Evolutionary conservation across 2,113 vertebrate genomes (phyloP), one percentile per base, ranked within the genome.

Genomic region (Nothocercus nigrocapillus): DNA sequence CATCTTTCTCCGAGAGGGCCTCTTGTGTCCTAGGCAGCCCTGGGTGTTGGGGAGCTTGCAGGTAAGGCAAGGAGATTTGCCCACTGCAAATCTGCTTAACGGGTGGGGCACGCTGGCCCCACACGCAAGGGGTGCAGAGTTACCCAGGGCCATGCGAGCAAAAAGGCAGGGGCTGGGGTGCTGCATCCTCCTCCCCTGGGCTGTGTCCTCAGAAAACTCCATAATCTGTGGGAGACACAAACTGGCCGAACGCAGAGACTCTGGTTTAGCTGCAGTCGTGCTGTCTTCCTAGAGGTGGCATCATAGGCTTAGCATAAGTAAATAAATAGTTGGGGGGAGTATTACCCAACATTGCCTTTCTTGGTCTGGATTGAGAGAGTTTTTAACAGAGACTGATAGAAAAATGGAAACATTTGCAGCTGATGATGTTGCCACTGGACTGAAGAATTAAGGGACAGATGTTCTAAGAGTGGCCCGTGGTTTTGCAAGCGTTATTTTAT

Each of bases 261-360:
- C 54, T 19, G 79, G n/a, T 56, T 16, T 63, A 59, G 56, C 82
- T 96, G 94, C 94, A 93, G 5, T 82, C 56, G 86, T 84, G 73
- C 20, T 58, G 3, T 34, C 83, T 86, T 90, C 92, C 86, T 5
- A 84, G 69, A 70, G 93, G 93, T 90, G 95, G 93, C 96, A 94
- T 86, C 82, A 70, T 92, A 91, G 93, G 75, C 82, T 93, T 4
- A 81, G 54, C 30, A n/a, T 63, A 7, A 11, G 7, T 49, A 77
- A 10, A 66, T 63, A 38, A 83, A 59, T 4, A 30, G 21, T 24
- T 4, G 2, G 2, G n/a, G 22, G 89, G 27, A 4, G 70, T 17
- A 4, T 36, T 82, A n/a, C 64, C 47, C 15, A 17, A 6, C 30
- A 68, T 42, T 45, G n/a, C 32, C 32, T 27, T 49, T 27, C 42